phyloP scores from a whole-genome alignment of 2,888 invertebrate genomes.

The Thecophora atra region DNA sequence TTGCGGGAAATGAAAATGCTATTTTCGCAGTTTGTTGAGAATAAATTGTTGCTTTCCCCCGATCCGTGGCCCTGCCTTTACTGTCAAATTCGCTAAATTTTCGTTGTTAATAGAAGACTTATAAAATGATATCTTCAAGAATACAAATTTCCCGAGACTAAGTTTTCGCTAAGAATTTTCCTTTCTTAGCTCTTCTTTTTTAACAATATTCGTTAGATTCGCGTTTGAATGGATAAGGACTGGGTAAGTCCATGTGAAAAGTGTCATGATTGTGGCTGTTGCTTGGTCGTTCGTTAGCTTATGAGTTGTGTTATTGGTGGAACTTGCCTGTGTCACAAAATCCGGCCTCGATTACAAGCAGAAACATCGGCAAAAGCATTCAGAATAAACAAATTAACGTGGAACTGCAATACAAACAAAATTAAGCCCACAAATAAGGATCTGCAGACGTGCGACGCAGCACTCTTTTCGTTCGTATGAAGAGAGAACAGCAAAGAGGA shows the following conservation, averaged over 20 bases:
- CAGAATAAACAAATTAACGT: conserved; percentile 6
- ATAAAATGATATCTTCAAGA: too few species aligned
- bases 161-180: too few species aligned
- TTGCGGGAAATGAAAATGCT: conserved; percentile 7
- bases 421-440: background rate
- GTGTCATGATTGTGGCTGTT: conserved; percentile 15
- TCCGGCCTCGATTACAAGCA: background rate
- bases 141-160: too few species aligned
- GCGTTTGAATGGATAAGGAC: too few species aligned
- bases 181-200: too few species aligned
- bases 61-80: too few species aligned
- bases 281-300: background rate
- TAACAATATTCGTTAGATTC: too few species aligned
- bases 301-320: conserved; percentile 34
- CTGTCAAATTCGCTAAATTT: too few species aligned
- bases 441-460: background rate
- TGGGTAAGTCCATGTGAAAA: background rate
- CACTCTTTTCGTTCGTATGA: background rate
- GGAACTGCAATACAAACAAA: conserved; percentile 8
- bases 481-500: too few species aligned
- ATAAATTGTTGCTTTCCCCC: background rate
- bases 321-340: conserved; percentile 21
- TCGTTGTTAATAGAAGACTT: too few species aligned
- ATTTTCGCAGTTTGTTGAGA: background rate
- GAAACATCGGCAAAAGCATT: background rate